These are phyloP conservation scores for Drosophila dunni DNA, from an alignment of 1,140 invertebrate genomes.

Conservation along the genomic window DNA sequence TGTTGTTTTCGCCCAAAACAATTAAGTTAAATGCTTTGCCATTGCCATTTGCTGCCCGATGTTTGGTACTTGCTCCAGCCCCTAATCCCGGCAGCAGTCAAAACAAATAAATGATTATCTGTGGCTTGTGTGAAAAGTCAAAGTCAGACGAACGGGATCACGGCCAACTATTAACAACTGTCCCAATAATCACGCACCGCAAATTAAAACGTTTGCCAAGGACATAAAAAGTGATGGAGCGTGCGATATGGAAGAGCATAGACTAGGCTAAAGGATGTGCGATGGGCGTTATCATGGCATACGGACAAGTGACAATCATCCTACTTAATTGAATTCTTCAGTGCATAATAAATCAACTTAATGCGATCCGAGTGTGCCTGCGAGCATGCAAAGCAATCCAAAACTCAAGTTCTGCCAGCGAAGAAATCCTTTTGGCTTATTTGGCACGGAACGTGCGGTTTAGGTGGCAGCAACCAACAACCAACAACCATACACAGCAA, in stretches of 20 bases:
- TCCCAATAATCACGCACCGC: slow-evolving; percentile 72
- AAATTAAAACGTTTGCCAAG: slow-evolving; percentile 56
- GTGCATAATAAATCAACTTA: slow-evolving; percentile 84
- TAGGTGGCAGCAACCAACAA: slow-evolving; percentile 37
- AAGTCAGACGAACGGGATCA: slow-evolving; percentile 28
- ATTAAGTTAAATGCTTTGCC: slow-evolving; percentile 18
- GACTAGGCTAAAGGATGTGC: neutral
- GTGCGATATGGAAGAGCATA: neutral
- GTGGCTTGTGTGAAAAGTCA: neutral
- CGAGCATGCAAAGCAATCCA: slow-evolving; percentile 69
- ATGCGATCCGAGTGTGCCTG: slow-evolving; percentile 76
- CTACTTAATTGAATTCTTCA: slow-evolving; percentile 83
- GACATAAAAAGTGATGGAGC: slow-evolving; percentile 20
- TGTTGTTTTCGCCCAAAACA: neutral
- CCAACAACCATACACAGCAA: slow-evolving; percentile 28
- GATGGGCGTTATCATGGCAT: slow-evolving; percentile 60
- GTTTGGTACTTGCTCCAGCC: too few relatives aligned
- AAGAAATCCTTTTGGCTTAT: slow-evolving; percentile 67
- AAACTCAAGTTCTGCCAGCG: slow-evolving; percentile 28
- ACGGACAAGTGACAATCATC: slow-evolving; percentile 84
- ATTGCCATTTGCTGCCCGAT: slow-evolving; percentile 46
- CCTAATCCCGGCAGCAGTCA: slow-evolving; percentile 34
- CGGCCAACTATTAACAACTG: slow-evolving; percentile 72
- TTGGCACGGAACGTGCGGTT: slow-evolving; percentile 58
- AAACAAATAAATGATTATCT: slow-evolving; percentile 73